phyloP scores from a whole-genome alignment of 2,113 vertebrate species.

The Irena cyanogastra region DNA sequence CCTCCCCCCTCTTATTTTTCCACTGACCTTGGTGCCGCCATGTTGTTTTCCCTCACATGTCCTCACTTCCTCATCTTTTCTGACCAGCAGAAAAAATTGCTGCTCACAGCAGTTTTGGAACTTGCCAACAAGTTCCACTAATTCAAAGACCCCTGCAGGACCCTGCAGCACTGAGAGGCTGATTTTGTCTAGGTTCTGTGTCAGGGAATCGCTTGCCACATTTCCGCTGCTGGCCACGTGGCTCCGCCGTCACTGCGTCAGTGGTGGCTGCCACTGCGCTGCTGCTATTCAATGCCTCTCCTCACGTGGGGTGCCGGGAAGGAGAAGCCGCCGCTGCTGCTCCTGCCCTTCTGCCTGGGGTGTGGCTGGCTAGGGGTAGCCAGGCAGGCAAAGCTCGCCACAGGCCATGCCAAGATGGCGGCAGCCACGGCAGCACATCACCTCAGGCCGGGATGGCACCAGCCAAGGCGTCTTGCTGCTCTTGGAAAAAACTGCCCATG shows the following conservation, averaged over 20 bases:
- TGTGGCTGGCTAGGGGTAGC: background rate
- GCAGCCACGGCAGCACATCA: fast-evolving
- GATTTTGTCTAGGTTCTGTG: background rate
- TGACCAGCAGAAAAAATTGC: background rate
- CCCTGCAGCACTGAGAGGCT: fast-evolving
- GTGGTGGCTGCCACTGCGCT: fast-evolving
- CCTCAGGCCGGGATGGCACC: background rate
- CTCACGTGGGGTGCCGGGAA: fast-evolving
- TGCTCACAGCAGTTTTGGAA: too few species aligned
- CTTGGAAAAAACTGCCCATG: background rate
- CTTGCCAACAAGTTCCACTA: background rate
- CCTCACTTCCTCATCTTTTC: background rate
- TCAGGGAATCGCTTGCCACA: fast-evolving
- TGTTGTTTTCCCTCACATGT: background rate
- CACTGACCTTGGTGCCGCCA: fast-evolving
- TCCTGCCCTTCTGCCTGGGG: background rate
- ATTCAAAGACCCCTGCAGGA: background rate
- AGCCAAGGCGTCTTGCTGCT: fast-evolving
- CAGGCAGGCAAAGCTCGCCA: background rate
- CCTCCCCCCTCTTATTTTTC: background rate
- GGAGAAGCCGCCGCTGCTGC: fast-evolving
- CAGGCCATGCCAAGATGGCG: fast-evolving
- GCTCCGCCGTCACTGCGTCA: fast-evolving
- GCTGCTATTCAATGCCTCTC: background rate
- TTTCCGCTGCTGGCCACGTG: fast-evolving